phyloP scores from a whole-genome alignment of 2,797 vertebrate species.

The Novumbra hubbsi region DNA sequence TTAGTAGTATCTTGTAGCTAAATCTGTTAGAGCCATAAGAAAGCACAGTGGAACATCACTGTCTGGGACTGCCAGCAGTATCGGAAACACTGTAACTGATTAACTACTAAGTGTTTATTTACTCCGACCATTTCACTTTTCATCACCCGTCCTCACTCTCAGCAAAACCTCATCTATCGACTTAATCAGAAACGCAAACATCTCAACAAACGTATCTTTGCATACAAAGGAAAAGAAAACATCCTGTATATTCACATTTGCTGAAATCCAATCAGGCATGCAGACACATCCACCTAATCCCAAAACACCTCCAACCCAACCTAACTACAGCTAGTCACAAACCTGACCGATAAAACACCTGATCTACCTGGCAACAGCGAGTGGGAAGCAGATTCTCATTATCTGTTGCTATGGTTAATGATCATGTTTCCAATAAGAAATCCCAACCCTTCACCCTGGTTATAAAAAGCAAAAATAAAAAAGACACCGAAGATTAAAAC shows the following conservation, averaged over 20 bases:
- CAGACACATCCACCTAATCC: slow-evolving; percentile 22
- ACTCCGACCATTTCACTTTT: slow-evolving; percentile 18
- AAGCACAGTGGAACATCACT: slow-evolving; percentile 52
- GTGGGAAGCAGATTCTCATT: slow-evolving; percentile 55
- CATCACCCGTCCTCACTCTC: slow-evolving; percentile 16
- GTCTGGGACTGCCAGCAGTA: slow-evolving; percentile 29
- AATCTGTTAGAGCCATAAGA: slow-evolving; percentile 45
- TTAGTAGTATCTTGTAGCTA: slow-evolving; percentile 35
- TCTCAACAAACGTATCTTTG: slow-evolving; percentile 4
- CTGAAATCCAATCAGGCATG: slow-evolving; percentile 54
- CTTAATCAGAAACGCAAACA: slow-evolving; percentile 1
- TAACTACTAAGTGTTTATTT: slow-evolving; percentile 29
- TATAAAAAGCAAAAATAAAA: slow-evolving; percentile 41
- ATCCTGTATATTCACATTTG: slow-evolving; percentile 45
- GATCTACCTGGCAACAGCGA: slow-evolving; percentile 54
- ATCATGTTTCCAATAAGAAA: slow-evolving; percentile 39
- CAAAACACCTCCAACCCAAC: slow-evolving; percentile 20
- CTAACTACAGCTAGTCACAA: slow-evolving; percentile 37
- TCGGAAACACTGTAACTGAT: slow-evolving; percentile 56
- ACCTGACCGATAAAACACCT: slow-evolving; percentile 69
- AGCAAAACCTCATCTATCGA: slow-evolving; percentile 9
- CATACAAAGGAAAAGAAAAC: slow-evolving; percentile 19
- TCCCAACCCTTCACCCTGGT: slow-evolving; percentile 39
- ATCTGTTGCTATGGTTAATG: slow-evolving; percentile 32
- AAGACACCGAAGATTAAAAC: slow-evolving; percentile 52